A percentile compares a stretch with the other conserved stretches of the same genome.
Evolutionary conservation across 1,140 invertebrate species (phyloP).

Genomic region (Drosophila quadrilineata): DNA sequence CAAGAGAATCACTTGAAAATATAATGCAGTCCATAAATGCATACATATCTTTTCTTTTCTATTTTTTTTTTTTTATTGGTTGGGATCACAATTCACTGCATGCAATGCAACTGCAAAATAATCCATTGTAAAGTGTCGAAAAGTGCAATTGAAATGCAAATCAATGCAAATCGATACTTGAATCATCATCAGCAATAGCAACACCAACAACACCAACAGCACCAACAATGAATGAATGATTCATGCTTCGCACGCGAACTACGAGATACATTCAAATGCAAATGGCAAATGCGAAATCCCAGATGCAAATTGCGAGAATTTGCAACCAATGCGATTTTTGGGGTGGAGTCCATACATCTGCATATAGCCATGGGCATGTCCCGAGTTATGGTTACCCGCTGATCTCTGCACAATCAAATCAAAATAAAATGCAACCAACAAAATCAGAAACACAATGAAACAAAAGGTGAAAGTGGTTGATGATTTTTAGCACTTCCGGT

Average conservation of each 20-base stretch:
- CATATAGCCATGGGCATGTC: neutral
- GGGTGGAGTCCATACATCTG: slow-evolving; percentile 16
- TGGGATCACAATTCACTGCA: slow-evolving; percentile 5
- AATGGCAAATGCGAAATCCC: slow-evolving; percentile 45
- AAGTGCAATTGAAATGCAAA: slow-evolving; percentile 77
- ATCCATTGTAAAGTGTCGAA: slow-evolving; percentile 78
- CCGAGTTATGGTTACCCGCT: slow-evolving; percentile 37
- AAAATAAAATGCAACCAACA: slow-evolving; percentile 68
- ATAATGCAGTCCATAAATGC: slow-evolving; percentile 70
- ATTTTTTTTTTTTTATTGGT: too few species aligned
- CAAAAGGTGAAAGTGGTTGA: slow-evolving; percentile 31
- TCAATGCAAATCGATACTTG: slow-evolving; percentile 78
- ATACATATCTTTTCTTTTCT: slow-evolving; percentile 40
- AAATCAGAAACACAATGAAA: slow-evolving; percentile 32
- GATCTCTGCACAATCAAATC: slow-evolving; percentile 70
- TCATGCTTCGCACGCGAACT: slow-evolving; percentile 70
- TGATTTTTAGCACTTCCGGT: slow-evolving; percentile 67
- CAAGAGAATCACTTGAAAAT: slow-evolving; percentile 62
- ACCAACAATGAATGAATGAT: slow-evolving; percentile 56
- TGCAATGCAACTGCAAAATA: slow-evolving; percentile 69
- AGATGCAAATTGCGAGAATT: slow-evolving; percentile 42
- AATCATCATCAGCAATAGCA: slow-evolving; percentile 55
- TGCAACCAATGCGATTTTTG: slow-evolving; percentile 40
- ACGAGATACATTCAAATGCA: slow-evolving; percentile 68
- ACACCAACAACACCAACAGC: slow-evolving; percentile 8